Percentiles rank a stretch among this genome's conserved stretches.
phyloP scores from a whole-genome alignment of 2,888 invertebrate species.

The Coleophora flavipennella region DNA sequence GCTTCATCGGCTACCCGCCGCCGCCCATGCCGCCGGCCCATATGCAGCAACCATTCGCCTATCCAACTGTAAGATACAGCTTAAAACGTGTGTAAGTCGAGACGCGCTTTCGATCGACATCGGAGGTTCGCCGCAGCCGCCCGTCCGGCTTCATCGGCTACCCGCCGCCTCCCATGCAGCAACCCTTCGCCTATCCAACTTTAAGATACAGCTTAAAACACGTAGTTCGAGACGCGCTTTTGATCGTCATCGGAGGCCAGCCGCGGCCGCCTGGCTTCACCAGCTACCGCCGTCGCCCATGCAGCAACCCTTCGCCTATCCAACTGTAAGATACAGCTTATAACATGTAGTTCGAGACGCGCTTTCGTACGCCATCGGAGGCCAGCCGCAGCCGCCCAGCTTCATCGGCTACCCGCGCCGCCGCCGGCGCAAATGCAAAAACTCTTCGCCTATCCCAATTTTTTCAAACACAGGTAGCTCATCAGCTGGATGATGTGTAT shows the following conservation, averaged over 20 bases:
- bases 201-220: slow-evolving; percentile 23
- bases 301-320: slow-evolving; percentile 79
- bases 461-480: too few species aligned
- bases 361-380: slow-evolving; percentile 77
- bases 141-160: slow-evolving; percentile 89
- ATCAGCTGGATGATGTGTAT: too few species aligned
- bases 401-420: slow-evolving; percentile 91
- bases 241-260: slow-evolving; percentile 77
- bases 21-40: slow-evolving; percentile 72
- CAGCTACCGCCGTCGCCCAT: slow-evolving; percentile 81
- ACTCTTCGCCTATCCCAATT: slow-evolving; percentile 80
- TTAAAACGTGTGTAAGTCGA: slow-evolving; percentile 54
- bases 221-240: slow-evolving; percentile 75
- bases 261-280: slow-evolving; percentile 86
- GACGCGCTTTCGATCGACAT: slow-evolving; percentile 81
- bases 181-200: slow-evolving; percentile 79
- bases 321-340: slow-evolving; percentile 39
- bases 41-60: slow-evolving; percentile 75
- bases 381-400: slow-evolving; percentile 80
- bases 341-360: slow-evolving; percentile 76
- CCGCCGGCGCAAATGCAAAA: slow-evolving; percentile 74
- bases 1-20: slow-evolving; percentile 87
- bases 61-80: slow-evolving; percentile 63
- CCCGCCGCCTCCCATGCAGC: slow-evolving; percentile 78
- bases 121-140: slow-evolving; percentile 77